Base-by-base conservation (phyloP, 2,888 invertebrate genomes). In the Macaria liturata region DNA sequence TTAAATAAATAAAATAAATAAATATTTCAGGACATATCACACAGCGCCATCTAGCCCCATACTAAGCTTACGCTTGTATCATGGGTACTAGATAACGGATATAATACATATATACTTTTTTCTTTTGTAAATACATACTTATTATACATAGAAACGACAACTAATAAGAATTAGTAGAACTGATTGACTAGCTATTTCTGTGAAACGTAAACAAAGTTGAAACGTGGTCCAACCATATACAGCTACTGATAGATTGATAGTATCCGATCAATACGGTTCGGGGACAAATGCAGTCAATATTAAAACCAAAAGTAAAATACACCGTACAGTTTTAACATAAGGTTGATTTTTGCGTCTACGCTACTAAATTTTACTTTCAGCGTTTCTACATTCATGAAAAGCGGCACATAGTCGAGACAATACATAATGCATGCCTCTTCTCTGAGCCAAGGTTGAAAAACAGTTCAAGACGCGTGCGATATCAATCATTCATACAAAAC, bases 121-220 rank as follows among this genome's bases (percentile, higher is more conserved):
- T n/a, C n/a, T n/a, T n/a, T n/a, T n/a, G n/a, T n/a, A n/a, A n/a
- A n/a, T n/a, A n/a, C n/a, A n/a, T n/a, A n/a, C n/a, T n/a, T n/a
- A n/a, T n/a, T n/a, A n/a, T n/a, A n/a, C n/a, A n/a, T n/a, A n/a
- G n/a, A n/a, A n/a, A n/a, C n/a, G n/a, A n/a, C n/a, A n/a, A n/a
- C n/a, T n/a, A n/a, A n/a, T n/a, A n/a, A n/a, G n/a, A n/a, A n/a
- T n/a, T 47, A 44, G 43, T 32, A 47, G 32, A 47, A 46, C 30
- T 34, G n/a, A 48, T 30, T 52, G 57, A 48, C 57, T 60, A 49
- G 58, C 54, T 52, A 64, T 61, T 60, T 31, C 32, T 30, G n/a
- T 5, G 20, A 32, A 54, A 20, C 43, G 50, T 49, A 46, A 49
- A 53, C 44, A 57, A 32, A 46, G 30, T 44, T 43, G 4, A 51